Conservation (phyloP, 2,797 vertebrate species). For the Megalops cyprinoides region DNA sequence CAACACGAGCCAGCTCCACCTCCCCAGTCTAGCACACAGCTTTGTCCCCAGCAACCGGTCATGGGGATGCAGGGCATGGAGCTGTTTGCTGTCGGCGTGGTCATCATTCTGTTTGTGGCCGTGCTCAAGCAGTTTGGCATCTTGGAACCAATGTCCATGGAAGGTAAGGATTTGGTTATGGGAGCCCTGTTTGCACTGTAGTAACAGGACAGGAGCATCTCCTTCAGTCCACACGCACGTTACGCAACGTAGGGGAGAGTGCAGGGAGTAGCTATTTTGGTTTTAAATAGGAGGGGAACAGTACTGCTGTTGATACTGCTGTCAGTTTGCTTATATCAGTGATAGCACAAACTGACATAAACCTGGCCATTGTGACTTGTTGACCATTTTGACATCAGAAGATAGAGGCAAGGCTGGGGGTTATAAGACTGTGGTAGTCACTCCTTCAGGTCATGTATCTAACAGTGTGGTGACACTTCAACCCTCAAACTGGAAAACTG, state of each 20-base stretch:
- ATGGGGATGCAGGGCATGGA: conserved; percentile 91
- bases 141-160: conserved; percentile 85
- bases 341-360: background rate
- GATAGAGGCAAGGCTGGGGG: background rate
- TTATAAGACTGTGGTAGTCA: background rate
- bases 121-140: conserved; percentile 95
- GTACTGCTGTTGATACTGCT: background rate
- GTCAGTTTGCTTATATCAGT: background rate
- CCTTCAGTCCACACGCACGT: background rate
- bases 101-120: conserved; percentile 84
- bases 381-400: background rate
- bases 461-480: background rate
- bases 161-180: conserved; percentile 79
- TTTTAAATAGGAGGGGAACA: background rate
- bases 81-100: conserved; percentile 84
- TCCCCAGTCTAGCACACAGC: background rate
- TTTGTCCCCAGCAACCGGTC: conserved; percentile 28
- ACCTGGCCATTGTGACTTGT: background rate
- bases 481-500: no score
- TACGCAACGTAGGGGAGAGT: background rate
- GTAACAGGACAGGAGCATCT: background rate
- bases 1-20: background rate
- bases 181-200: background rate
- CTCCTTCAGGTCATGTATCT: background rate
- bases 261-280: background rate